A percentile compares a stretch with the other conserved stretches of the same genome.
Evolutionary conservation across 1,140 invertebrate genomes (phyloP).

Genomic region (Matsumurasca onukii): DNA sequence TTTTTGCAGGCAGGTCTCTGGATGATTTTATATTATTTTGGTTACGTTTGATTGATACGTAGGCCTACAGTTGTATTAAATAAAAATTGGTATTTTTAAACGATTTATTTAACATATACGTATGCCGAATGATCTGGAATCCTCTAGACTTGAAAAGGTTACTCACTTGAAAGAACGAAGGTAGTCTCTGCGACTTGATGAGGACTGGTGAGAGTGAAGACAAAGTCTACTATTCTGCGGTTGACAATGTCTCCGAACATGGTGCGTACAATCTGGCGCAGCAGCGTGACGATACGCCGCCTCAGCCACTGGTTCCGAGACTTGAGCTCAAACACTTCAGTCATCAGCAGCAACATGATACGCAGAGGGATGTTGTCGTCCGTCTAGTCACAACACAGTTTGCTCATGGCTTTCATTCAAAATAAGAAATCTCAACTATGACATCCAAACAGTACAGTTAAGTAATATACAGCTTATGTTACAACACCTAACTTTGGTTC

Average conservation of each 20-base stretch:
- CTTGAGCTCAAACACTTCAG: slow-evolving; percentile 90
- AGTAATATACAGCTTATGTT: too few species aligned
- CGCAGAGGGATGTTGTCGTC: slow-evolving; percentile 85
- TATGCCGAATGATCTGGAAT: too few species aligned
- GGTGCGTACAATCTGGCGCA: slow-evolving; percentile 74
- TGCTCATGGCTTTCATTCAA: too few species aligned
- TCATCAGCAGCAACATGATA: slow-evolving; percentile 83
- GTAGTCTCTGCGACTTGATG: slow-evolving; percentile 86
- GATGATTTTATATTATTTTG: too few species aligned
- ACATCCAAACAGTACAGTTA: neutral
- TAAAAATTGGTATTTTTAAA: too few species aligned
- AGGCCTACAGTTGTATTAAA: too few species aligned
- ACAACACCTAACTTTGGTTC: too few species aligned
- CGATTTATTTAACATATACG: too few species aligned
- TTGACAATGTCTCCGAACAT: slow-evolving; percentile 87
- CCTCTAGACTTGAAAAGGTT: too few species aligned
- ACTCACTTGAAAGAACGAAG: slow-evolving; percentile 82
- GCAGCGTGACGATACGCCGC: slow-evolving; percentile 73
- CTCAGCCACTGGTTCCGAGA: slow-evolving; percentile 86
- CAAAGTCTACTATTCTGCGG: slow-evolving; percentile 87
- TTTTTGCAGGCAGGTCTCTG: too few species aligned
- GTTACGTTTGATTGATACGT: too few species aligned
- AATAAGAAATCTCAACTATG: slow-evolving; percentile 13
- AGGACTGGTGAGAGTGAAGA: slow-evolving; percentile 85
- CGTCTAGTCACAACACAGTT: slow-evolving; percentile 49